These are phyloP conservation scores for Hypothenemus hampei DNA, from an alignment of 1,140 invertebrate species.

Conservation along the genomic window DNA sequence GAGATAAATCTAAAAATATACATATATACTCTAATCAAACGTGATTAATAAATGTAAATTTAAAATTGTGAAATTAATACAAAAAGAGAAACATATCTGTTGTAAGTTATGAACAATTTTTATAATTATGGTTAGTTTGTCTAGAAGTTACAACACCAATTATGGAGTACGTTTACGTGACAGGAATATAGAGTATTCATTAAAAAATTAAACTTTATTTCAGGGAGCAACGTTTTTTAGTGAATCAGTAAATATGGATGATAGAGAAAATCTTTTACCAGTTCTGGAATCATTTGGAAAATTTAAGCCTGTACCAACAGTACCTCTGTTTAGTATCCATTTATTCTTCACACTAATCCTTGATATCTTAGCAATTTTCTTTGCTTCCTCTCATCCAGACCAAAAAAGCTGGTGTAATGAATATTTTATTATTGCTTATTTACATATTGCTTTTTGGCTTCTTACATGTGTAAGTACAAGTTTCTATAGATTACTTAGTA, in stretches of 20 bases:
- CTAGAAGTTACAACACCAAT: conserved; percentile 42
- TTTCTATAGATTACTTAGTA: no score
- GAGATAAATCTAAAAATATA: no score
- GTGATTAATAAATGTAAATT: no score
- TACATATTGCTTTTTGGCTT: conserved; percentile 58
- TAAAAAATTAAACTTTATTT: conserved; percentile 20
- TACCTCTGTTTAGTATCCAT: conserved; percentile 46
- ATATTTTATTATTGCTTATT: conserved; percentile 62
- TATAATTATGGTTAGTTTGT: conserved; percentile 45
- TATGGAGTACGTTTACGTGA: conserved; percentile 34
- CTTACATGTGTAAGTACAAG: conserved; percentile 54
- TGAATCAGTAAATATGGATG: conserved; percentile 52
- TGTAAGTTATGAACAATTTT: no score
- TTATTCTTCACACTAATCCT: conserved; percentile 51
- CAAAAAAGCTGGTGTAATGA: conserved; percentile 55
- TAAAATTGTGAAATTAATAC: no score
- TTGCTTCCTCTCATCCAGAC: conserved; percentile 52
- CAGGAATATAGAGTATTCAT: conserved; percentile 16
- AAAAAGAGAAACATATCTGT: no score
- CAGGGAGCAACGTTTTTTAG: conserved; percentile 55
- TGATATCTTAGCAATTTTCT: conserved; percentile 54
- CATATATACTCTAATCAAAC: no score
- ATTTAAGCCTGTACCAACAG: conserved; percentile 51
- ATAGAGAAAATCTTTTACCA: conserved; percentile 50
- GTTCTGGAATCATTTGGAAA: conserved; percentile 48